These are phyloP conservation scores for Brienomyrus brachyistius DNA, from an alignment of 2,113 vertebrate species.

Conservation along the genomic window DNA sequence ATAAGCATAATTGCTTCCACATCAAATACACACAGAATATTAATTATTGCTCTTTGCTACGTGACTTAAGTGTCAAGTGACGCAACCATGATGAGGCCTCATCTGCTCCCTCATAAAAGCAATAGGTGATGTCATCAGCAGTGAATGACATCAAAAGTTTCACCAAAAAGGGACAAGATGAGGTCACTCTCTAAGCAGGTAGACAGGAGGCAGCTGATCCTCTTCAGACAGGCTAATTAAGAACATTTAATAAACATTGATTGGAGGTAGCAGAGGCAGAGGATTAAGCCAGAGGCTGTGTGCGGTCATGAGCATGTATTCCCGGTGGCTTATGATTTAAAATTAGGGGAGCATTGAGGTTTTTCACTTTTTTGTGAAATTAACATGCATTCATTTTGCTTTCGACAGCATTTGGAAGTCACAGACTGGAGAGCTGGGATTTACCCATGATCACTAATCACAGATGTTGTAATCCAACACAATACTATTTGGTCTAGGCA, in stretches of 20 bases:
- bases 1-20: conserved; percentile 55
- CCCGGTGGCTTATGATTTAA: conserved; percentile 56
- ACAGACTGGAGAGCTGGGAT: neutral
- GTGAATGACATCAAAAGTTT: neutral
- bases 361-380: neutral
- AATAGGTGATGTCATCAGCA: neutral
- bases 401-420: neutral
- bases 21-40: conserved; percentile 53
- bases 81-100: conserved; percentile 31
- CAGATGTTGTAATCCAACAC: neutral
- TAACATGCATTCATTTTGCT: conserved; percentile 11
- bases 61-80: conserved; percentile 51
- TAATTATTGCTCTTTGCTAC: conserved; percentile 58
- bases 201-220: conserved; percentile 44
- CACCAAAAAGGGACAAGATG: conserved; percentile 18
- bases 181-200: conserved; percentile 32
- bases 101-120: conserved; percentile 36
- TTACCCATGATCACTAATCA: neutral
- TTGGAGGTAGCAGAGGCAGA: conserved; percentile 56
- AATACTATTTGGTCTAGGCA: neutral
- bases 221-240: conserved; percentile 54
- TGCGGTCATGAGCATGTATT: conserved; percentile 56
- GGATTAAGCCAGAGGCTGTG: conserved; percentile 60
- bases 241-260: conserved; percentile 60
- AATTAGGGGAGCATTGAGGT: conserved; percentile 41